Base-by-base conservation (phyloP, 92 coral and sea anemone species). In the Epizoanthus fatuus region DNA sequence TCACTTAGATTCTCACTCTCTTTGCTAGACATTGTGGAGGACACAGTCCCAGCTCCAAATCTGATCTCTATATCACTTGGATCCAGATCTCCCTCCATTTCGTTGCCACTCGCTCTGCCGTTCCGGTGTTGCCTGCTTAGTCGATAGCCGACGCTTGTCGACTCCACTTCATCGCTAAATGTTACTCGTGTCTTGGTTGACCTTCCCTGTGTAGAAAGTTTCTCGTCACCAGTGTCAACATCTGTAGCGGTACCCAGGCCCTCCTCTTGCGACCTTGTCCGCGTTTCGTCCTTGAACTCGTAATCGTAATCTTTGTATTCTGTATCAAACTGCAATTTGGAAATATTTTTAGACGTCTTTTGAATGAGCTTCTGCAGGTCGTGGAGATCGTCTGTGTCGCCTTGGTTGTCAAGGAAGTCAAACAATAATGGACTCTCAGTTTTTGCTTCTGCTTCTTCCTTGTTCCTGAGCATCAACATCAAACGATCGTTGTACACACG, bases 401-500 rank as follows among this genome's bases (percentile, higher is more conserved):
- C 98, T 15, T 89, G 75, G 53, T 88, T 94, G 86, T 94, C 90
- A 44, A 77, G 80, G 67, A 92, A 92, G 81, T 94, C 98, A 79
- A 94, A 94, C 66, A 82, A 81, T 38, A 94, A 66, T 12, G 98
- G 98, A 58, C 95, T 94, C 38, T 60, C 88, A 29, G 63, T 68
- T 3, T 89, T 80, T 9, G 76, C 74, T 75, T 86, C 90, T 59
- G 73, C 94, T 14, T 89, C 94, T 40, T 93, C 98, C 45, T 92
- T 90, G 69, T 93, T 91, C 49, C 89, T 74, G 57, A 94, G 91
- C 70, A 87, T 87, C 88, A 92, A 83, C 89, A 92, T 32, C 69
- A 94, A 73, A 4, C 98, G 93, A 47, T 94, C 98, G 59, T 94
- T 94, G 88, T 92, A 94, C 39, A 94, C 91, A 20, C 98, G 86